Percentiles rank a stretch among this genome's conserved stretches.
phyloP scores from a whole-genome alignment of 92 coral and sea anemone species.

The Zoanthus sociatus region DNA sequence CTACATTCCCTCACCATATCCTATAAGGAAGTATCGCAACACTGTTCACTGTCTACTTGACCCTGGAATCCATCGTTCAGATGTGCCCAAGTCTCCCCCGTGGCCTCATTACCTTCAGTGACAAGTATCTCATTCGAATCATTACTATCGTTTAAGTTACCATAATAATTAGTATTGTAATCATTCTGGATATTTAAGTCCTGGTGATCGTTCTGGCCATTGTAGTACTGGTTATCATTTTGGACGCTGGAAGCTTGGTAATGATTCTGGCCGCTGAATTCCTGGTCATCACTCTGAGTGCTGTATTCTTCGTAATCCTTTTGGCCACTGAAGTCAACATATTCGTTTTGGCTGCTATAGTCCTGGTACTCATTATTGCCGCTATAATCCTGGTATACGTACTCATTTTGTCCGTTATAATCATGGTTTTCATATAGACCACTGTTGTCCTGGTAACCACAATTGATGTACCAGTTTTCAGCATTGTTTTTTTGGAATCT shows the following conservation, averaged over 20 bases:
- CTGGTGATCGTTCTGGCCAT: not conserved
- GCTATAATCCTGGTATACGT: not conserved
- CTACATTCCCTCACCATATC: not conserved
- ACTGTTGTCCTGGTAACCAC: not conserved
- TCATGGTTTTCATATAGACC: not conserved
- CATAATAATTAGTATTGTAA: conserved; percentile 8
- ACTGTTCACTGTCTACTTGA: not conserved
- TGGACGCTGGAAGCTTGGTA: not conserved
- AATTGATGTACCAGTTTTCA: not conserved
- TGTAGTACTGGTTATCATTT: not conserved
- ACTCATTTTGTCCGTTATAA: not conserved
- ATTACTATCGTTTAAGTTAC: not conserved
- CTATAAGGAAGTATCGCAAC: conserved; percentile 11
- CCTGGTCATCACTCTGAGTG: not conserved
- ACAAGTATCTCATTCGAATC: not conserved
- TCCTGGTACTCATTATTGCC: conserved; percentile 13
- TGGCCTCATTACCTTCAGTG: not conserved
- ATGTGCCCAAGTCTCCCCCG: not conserved
- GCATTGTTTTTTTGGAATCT: no score
- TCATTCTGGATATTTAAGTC: not conserved
- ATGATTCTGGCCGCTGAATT: not conserved
- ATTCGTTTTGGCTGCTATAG: not conserved
- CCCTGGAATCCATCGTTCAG: conserved; percentile 18
- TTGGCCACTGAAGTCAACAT: not conserved
- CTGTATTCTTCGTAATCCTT: not conserved